Evolutionary conservation across 2,888 invertebrate species (phyloP).

Genomic region (Dastarcus helophoroides): DNA sequence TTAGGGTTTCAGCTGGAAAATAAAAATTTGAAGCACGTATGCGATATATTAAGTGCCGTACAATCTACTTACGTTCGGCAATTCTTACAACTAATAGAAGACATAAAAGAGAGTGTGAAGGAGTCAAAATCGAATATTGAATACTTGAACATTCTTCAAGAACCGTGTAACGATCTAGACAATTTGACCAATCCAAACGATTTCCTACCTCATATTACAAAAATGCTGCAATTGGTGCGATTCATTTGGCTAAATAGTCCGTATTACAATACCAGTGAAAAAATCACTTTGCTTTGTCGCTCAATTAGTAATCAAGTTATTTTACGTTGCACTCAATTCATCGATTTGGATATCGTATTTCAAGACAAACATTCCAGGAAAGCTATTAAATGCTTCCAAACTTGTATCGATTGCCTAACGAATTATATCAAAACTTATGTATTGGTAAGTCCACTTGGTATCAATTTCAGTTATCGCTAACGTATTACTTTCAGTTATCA

Average conservation of each 20-base stretch:
- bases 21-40: slow-evolving; percentile 50
- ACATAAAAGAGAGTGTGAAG: slow-evolving; percentile 48
- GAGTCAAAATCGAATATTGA: slow-evolving; percentile 76
- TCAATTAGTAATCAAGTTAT: slow-evolving; percentile 80
- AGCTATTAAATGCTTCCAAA: slow-evolving; percentile 58
- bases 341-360: slow-evolving; percentile 59
- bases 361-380: slow-evolving; percentile 52
- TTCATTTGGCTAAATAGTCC: slow-evolving; percentile 79
- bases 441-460: slow-evolving; percentile 35
- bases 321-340: slow-evolving; percentile 56
- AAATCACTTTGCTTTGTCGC: slow-evolving; percentile 58
- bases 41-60: slow-evolving; percentile 52
- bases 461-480: too few species aligned
- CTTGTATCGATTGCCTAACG: slow-evolving; percentile 66
- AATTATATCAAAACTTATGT: slow-evolving; percentile 63
- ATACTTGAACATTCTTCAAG: slow-evolving; percentile 61
- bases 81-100: slow-evolving; percentile 50
- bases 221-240: slow-evolving; percentile 65
- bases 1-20: slow-evolving; percentile 55
- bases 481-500: slow-evolving; percentile 44
- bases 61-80: slow-evolving; percentile 66
- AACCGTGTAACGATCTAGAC: slow-evolving; percentile 58
- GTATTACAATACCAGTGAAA: slow-evolving; percentile 57
- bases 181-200: slow-evolving; percentile 51
- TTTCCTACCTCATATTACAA: slow-evolving; percentile 54